Base-by-base conservation (phyloP, 1,140 invertebrate species). In the Tyrophagus putrescentiae region DNA sequence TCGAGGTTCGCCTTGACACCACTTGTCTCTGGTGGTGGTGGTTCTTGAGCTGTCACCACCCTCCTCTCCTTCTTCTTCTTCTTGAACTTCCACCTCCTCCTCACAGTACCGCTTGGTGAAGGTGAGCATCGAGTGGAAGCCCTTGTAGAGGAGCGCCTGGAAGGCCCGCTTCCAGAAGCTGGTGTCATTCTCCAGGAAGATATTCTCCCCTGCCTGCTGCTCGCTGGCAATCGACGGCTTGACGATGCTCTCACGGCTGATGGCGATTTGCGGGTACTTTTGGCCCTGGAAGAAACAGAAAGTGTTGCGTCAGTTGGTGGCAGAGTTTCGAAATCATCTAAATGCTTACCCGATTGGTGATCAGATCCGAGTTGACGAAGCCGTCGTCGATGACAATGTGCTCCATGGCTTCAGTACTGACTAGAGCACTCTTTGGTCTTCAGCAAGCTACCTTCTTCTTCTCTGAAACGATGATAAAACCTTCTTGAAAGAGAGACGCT, bases 231-330 rank as follows among this genome's bases (percentile, higher is more conserved):
- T 39, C 25, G 60, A 36, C 33, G 60, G 60, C 33, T 61, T 61
- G 5, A 61, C 29, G 41, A 61, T 60, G 1, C 31, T 36, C 4
- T 41, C 48, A 11, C 33, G 31, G 7, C 34, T 11, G 27, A 61
- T 56, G 21, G 27, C 7, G 31, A 61, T 61, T n/a, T 11, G 16
- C 18, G 60, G 60, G 45, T 61, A 61, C 21, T 60, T 59, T 41
- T 39, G 21, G n/a, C 28, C 60, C 60, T 61, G 44, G 21, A 39
- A 39, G 36, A 39, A 39, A 39, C 13, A 39, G 21, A 21, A 39
- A 13, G 36, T 39, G 13, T 39, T 39, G 36, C 21, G 36, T 39
- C 13, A 39, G 21, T n/a, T n/a, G n/a, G n/a, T 39, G 21, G 21
- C 13, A 39, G 13, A 39, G 21, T 21, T 13, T 13, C 36, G 21